phyloP scores from a whole-genome alignment of 2,888 invertebrate species.

The Aporophyla lueneburgensis region DNA sequence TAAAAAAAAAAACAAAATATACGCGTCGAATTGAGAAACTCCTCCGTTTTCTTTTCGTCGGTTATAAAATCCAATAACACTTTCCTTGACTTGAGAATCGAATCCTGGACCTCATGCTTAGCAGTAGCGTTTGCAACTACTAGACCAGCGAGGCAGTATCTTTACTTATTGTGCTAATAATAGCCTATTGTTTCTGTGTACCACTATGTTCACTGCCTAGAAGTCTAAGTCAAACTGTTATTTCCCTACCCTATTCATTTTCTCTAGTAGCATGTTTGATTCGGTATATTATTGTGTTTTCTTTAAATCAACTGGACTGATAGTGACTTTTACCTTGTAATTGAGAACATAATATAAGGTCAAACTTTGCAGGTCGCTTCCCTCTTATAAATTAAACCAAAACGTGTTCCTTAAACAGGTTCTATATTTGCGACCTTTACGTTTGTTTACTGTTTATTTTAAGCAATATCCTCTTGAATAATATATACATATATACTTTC shows the following conservation, averaged over 20 bases:
- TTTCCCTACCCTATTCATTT: background rate
- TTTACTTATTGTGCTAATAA: background rate
- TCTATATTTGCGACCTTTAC: constrained; percentile 78
- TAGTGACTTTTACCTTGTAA: background rate
- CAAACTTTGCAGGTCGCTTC: constrained; percentile 21
- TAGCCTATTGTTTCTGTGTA: background rate
- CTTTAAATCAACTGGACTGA: background rate
- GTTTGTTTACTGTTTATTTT: constrained; percentile 86
- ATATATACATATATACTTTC: constrained; percentile 55
- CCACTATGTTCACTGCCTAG: background rate
- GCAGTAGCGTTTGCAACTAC: no score
- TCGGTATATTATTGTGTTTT: background rate
- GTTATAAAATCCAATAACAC: no score
- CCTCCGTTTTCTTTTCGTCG: no score
- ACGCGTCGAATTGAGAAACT: no score
- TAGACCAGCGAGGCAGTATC: background rate
- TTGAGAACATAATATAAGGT: background rate
- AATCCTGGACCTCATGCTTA: no score
- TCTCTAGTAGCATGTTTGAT: background rate
- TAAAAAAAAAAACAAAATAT: no score
- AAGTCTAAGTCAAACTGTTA: background rate
- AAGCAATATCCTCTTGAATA: constrained; percentile 75
- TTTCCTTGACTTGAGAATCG: no score
- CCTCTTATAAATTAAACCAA: constrained; percentile 58
- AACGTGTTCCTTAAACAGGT: constrained; percentile 75